A percentile compares a stretch with the other conserved stretches of the same genome.
phyloP scores from a whole-genome alignment of 2,113 vertebrate species.

The Rhinichthys klamathensis region DNA sequence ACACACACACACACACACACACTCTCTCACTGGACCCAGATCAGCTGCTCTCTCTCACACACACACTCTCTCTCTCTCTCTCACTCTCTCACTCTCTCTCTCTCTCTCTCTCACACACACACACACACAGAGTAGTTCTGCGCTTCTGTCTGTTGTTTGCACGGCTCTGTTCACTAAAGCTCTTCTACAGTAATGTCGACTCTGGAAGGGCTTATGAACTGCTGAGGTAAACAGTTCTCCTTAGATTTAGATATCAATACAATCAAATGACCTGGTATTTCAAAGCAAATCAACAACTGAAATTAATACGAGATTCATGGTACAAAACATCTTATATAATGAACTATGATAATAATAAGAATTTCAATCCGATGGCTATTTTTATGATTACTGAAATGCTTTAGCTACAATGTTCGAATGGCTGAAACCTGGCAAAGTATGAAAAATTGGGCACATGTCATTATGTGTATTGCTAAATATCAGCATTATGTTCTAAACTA shows the following conservation, averaged over 20 bases:
- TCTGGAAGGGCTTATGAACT: no score
- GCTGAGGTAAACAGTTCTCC: not conserved
- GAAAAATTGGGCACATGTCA: not conserved
- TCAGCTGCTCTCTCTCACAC: no score
- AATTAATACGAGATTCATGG: not conserved
- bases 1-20: no score
- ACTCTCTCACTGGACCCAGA: no score
- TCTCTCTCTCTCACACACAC: no score
- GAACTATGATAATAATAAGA: no score
- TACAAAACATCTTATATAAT: not conserved
- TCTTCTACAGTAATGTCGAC: no score
- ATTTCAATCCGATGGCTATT: not conserved
- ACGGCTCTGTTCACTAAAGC: no score
- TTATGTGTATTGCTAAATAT: not conserved
- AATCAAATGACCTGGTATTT: not conserved
- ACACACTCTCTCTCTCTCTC: no score
- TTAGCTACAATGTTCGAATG: not conserved
- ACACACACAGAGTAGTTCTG: no score
- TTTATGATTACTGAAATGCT: not conserved
- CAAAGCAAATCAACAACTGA: not conserved
- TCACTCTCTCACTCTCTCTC: no score
- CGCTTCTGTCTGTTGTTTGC: no score
- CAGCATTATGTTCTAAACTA: not conserved
- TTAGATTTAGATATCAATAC: not conserved
- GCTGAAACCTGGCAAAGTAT: not conserved